Evolutionary conservation across 35 echinoderm and acorn worm genomes (phyloP), one percentile per base, ranked within the genome.

Genomic region (Strongylocentrotus purpuratus): DNA sequence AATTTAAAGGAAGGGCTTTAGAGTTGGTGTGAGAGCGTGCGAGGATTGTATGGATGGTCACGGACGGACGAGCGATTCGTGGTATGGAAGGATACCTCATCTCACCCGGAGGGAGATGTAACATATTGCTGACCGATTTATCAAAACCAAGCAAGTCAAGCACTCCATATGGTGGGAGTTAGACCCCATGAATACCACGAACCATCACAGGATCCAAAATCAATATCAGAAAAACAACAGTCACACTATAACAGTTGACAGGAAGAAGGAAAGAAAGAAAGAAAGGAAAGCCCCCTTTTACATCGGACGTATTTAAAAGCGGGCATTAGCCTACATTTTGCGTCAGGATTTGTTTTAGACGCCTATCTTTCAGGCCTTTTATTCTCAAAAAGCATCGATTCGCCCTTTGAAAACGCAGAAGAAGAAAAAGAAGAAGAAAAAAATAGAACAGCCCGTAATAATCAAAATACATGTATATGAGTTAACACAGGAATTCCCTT

Each of bases 1-100:
- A 94, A 96, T 96, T 96, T 96, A 87, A 90, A 95, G 92, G 88
- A 91, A 33, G 87, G 65, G 59, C 95, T 33, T 60, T 47, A 45
- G 88, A 55, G 55, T 92, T 33, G 58, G 95, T 55, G 95, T 95
- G 95, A 60, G 86, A 35, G 94, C 86, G 88, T 91, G 33, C 87
- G 86, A 92, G 88, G 45, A 88, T 33, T 48, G 91, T 85, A 96
- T 96, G 96, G 94, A 71, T 46, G 86, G 60, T 94, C 96, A 96
- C 87, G 96, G 48, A 31, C 87, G n/a, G 92, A 28, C 92, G 85
- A 96, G 46, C 71, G 33, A 46, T 92, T 58, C 91, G n/a, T 93
- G 91, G 46, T 46, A 10, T 58, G 48, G 50, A 4, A 22, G 48
- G 48, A 93, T 46, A 33, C 91, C 46, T 31, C 31, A 25, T 31